Base-by-base conservation (phyloP, 2,888 invertebrate species). In the Ryuthela nishihirai region DNA sequence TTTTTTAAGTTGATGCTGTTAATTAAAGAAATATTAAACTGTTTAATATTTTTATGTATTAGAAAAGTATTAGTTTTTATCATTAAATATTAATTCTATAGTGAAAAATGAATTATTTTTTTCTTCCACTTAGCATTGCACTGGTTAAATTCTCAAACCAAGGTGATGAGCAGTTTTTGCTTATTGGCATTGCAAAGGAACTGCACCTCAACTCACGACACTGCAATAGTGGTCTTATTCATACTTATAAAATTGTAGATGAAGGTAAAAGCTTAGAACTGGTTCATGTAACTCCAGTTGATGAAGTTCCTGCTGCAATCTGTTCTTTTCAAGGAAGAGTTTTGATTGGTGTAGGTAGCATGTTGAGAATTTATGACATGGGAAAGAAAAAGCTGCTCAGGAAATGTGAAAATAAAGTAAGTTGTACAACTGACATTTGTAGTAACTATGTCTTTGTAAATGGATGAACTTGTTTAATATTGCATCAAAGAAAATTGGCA, bases 311-410 rank as follows among this genome's bases (percentile, higher is more conserved):
- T 0, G 83, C 85, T 15, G 92, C 94, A 0, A 78, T 97, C 45
- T 91, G 90, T 65, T 81, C 88, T 0, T 94, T 94, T 72, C 93
- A 95, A 71, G 98, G 98, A 0, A 81, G 88, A 63, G 82, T 95
- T 0, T 74, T 99, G 23, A 89, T 92, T 0, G 97, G 97, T 0
- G 88, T 98, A 12, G 99, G 98, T 0, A 83, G 86, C 61, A 87
- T 89, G 80, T 77, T 99, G 21, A 79, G 98, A 47, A 81, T 99
- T 32, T 99, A 99, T 73, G 98, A 99, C 72, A 82, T 97, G 70
- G 99, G 99, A 54, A 92, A 91, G 75, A 90, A 97, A 74, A 99
- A 99, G 75, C 77, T 99, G 54, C 76, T 99, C 40, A 81, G 97
- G 47, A 99, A 99, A 78, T 98, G 98, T 77, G 99, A 99, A 77